Base-by-base conservation (phyloP, 2,888 invertebrate genomes). In the Hipparchia semele region DNA sequence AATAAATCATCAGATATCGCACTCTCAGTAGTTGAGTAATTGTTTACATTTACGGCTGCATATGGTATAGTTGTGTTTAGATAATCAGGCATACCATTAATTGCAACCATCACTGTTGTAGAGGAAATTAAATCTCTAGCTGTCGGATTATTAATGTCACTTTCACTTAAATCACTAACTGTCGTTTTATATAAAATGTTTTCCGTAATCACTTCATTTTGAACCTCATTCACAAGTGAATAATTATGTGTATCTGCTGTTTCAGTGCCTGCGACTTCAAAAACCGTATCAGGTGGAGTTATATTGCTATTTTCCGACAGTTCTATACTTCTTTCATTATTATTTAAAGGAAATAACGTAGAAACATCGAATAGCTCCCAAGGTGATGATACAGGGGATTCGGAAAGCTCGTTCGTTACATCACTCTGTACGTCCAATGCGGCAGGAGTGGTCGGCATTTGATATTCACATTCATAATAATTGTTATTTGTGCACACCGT, bases 381-480 rank as follows among this genome's bases (percentile, higher is more conserved):
- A 39, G 54, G n/a, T 13, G 61, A 39, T 54, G 60, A 67, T 54
- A 8, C 10, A 59, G 33, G 72, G 49, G 6, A 61, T 72, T 70
- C 56, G 51, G 60, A 68, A 9, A 45, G 56, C 66, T 79, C 77
- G 64, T 75, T 80, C 73, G 79, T 75, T 60, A 74, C 79, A 70
- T 79, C 80, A 77, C 77, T 81, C 70, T 56, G 68, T 60, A 9
- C 49, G 59, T 54, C 62, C 8, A 77, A 76, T 13, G 79, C 73
- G 12, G 80, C 74, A 46, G 77, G 71, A 60, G 84, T 82, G 68
- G 81, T 81, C 39, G 79, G 61, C 53, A 75, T 64, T 65, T 80
- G 83, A 79, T 87, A 87, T 79, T 93, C 90, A 77, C 94, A 94
- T 81, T 94, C 94, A 74, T 86, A 90, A 68, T 79, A 78, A 77